Conservation (phyloP, 2,113 vertebrate species). For the Oncorhynchus keta region DNA sequence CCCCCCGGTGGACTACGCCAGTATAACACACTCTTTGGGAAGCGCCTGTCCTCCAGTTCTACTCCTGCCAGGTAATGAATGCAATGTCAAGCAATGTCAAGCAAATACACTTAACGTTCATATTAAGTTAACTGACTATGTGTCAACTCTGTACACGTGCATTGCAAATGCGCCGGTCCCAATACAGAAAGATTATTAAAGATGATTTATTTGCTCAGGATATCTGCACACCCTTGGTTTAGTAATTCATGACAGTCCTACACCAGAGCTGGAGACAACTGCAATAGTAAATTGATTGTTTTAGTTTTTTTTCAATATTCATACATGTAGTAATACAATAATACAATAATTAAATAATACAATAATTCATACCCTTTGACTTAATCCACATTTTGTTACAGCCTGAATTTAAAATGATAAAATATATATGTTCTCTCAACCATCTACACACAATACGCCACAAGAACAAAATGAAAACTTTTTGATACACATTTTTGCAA, state of each 20-base stretch:
- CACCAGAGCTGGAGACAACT: no score
- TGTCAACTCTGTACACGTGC: background rate
- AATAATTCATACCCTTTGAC: no score
- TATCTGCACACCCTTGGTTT: background rate
- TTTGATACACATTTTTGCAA: no score
- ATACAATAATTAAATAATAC: no score
- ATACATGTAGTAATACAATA: no score
- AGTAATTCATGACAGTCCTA: background rate
- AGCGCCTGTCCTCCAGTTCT: conserved; percentile 72
- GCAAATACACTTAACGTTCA: background rate
- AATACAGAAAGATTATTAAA: background rate
- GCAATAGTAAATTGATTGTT: no score
- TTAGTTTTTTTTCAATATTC: no score
- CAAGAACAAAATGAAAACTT: no score
- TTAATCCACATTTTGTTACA: background rate
- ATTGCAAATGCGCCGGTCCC: background rate
- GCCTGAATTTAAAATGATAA: background rate
- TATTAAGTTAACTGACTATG: background rate
- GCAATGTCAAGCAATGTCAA: background rate
- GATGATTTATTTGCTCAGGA: background rate
- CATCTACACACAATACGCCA: no score
- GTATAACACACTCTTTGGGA: conserved; percentile 75
- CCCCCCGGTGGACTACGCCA: conserved; percentile 74
- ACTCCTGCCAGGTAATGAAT: conserved; percentile 72
- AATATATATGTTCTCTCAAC: background rate